Percentiles rank a stretch among this genome's conserved stretches.
phyloP scores from a whole-genome alignment of 1,140 invertebrate genomes.

The Calliphora vicina region DNA sequence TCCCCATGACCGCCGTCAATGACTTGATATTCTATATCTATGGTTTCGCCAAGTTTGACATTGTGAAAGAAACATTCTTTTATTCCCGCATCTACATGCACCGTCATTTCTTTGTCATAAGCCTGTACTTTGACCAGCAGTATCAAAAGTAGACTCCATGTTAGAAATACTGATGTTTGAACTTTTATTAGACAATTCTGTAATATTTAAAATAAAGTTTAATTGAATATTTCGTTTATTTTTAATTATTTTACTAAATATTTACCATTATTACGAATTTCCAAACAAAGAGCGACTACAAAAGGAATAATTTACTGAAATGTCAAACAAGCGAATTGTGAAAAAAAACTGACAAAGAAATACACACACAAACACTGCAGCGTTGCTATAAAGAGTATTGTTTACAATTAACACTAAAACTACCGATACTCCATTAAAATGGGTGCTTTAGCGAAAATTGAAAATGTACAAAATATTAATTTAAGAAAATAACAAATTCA shows the following conservation, averaged over 20 bases:
- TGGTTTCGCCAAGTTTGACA: slow-evolving; percentile 68
- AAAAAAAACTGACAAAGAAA: neutral
- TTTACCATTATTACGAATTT: neutral
- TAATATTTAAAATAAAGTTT: neutral
- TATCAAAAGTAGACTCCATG: neutral
- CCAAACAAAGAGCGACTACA: neutral
- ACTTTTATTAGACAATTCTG: neutral
- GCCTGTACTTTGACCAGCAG: slow-evolving; percentile 19
- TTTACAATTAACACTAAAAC: too few species aligned
- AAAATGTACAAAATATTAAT: too few species aligned
- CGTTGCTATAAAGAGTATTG: neutral
- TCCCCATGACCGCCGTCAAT: slow-evolving; percentile 80
- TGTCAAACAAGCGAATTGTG: neutral
- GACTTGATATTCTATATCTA: slow-evolving; percentile 81
- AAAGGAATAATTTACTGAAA: neutral
- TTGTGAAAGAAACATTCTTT: slow-evolving; percentile 76
- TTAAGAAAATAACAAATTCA: too few species aligned
- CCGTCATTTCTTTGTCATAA: slow-evolving; percentile 73
- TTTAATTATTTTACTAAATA: neutral
- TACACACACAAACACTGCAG: neutral
- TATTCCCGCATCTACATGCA: slow-evolving; percentile 73
- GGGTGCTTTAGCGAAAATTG: too few species aligned
- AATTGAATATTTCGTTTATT: neutral
- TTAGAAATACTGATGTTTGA: neutral
- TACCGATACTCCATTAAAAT: too few species aligned